A percentile compares a stretch with the other conserved stretches of the same genome.
Evolutionary conservation across 2,113 vertebrate genomes (phyloP).

Genomic region (Malurus elegans): DNA sequence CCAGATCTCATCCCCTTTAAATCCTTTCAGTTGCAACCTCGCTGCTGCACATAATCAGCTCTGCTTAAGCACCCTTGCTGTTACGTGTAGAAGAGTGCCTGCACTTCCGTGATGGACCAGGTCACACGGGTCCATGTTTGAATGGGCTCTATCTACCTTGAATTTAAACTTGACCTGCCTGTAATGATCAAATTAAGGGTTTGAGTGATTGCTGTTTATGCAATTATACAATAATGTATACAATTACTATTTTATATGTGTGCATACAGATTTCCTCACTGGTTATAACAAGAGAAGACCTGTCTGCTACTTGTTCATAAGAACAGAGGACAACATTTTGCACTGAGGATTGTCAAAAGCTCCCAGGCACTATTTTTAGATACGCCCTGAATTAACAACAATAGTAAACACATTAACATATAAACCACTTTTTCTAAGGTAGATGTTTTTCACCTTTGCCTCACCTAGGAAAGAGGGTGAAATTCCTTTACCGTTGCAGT

Average conservation of each 20-base stretch:
- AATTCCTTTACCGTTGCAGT: background rate
- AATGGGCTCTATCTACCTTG: fast-evolving
- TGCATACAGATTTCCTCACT: background rate
- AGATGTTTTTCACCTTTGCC: background rate
- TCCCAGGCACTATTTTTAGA: background rate
- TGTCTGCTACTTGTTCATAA: background rate
- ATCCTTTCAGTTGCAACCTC: background rate
- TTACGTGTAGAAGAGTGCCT: background rate
- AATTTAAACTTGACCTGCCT: background rate
- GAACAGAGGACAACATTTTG: background rate
- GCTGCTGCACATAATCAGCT: background rate
- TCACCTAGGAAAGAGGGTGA: background rate
- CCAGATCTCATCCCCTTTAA: background rate
- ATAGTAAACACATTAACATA: background rate
- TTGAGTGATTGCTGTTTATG: background rate
- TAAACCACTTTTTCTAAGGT: background rate
- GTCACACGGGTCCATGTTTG: fast-evolving
- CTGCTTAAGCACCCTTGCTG: background rate
- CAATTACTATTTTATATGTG: fast-evolving
- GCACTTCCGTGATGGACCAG: background rate
- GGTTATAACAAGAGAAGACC: background rate
- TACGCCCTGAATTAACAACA: background rate
- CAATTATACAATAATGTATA: background rate
- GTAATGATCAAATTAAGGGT: background rate
- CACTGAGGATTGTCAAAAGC: background rate